Evolutionary conservation across 2,888 invertebrate species (phyloP).

Genomic region (Ramazzottius varieornatus): DNA sequence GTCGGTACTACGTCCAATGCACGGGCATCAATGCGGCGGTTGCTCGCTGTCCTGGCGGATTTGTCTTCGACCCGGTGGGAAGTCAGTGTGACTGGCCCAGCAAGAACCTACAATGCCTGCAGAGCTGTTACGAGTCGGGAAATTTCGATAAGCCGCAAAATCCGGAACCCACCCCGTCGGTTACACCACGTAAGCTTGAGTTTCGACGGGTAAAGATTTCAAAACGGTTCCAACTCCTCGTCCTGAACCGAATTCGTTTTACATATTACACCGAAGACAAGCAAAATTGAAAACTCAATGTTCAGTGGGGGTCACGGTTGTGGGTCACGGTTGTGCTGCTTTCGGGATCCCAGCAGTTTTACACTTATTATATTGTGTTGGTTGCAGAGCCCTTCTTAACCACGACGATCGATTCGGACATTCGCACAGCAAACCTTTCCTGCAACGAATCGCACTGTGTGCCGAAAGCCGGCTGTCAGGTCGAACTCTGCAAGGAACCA

Average conservation of each 20-base stretch:
- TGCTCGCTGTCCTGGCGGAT: neutral
- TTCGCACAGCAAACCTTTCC: neutral
- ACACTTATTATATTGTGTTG: neutral
- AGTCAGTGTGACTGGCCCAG: constrained; percentile 2
- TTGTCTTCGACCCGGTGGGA: neutral
- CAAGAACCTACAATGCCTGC: neutral
- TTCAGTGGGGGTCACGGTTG: too few species aligned
- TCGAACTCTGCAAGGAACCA: neutral
- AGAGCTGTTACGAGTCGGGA: neutral
- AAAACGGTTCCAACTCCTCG: too few species aligned
- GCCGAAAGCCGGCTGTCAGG: constrained; percentile 4
- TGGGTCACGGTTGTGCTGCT: too few species aligned
- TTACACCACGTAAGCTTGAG: neutral
- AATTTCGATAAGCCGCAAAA: neutral
- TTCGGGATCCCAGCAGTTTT: too few species aligned
- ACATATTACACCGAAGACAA: too few species aligned
- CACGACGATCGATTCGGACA: neutral
- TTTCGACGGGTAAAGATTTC: neutral
- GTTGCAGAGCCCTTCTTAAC: neutral
- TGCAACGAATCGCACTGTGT: neutral
- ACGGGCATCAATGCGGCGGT: neutral
- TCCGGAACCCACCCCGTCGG: neutral
- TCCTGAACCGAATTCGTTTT: too few species aligned
- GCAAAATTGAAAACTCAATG: too few species aligned
- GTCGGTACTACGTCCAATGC: neutral